Base-by-base conservation (phyloP, 2,888 invertebrate genomes). In the Caenorhabditis sinica region DNA sequence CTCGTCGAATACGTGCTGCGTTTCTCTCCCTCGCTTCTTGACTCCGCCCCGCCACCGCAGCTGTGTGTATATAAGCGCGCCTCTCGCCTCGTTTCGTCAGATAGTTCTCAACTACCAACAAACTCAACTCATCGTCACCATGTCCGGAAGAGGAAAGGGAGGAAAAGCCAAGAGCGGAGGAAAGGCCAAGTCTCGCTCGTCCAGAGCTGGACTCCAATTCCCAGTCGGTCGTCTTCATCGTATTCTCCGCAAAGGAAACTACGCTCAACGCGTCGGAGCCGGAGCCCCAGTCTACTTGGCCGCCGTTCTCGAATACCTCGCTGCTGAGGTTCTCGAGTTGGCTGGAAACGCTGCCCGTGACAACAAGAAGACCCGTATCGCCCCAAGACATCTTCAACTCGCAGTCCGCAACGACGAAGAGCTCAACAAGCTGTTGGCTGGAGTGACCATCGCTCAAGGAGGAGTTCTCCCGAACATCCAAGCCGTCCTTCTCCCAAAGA, bases 301-400 rank as follows among this genome's bases (percentile, higher is more conserved):
- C 56, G 56, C 65, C 33, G 91, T 91, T 69, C 86, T 90, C 69
- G 90, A 91, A 76, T 90, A 91, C 84, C 89, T 91, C 79, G 90
- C 90, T 73, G 90, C 90, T 65, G 91, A 91, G 75, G 90, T 91
- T 28, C 82, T 87, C 49, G 87, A 87, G 61, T 84, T 87, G 82
- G 86, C 87, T 30, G 86, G 87, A 49, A 94, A 94, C 88, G 94
- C 94, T 33, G 94, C 94, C 28, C 90, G 94, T 68, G 94, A 94
- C 92, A 94, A 94, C 91, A 94, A 94, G 89, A 94, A 94, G 87
- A 88, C 93, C 17, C 61, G 61, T 61, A 72, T 72, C 61, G 72
- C 72, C 61, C 72, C 72, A 61, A 72, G 72, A 72, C 72, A 72
- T 72, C 72, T 72, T 33, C 72, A 72, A 61, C 72, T 72, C 60